These are phyloP conservation scores for Ctenoplectra terminalis DNA, from an alignment of 1,140 invertebrate species.

Conservation along the genomic window DNA sequence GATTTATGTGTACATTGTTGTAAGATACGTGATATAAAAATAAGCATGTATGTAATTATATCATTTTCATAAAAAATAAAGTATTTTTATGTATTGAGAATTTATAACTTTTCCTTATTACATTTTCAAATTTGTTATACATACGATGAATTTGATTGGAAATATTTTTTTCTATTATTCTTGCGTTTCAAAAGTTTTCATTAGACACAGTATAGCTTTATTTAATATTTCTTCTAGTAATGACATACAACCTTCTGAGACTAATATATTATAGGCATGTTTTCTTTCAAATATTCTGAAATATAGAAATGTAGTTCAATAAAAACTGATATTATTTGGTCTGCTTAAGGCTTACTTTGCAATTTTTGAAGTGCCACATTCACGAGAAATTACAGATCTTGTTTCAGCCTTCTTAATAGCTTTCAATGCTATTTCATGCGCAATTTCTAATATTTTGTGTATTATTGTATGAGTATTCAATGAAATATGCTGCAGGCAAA, in stretches of 20 bases:
- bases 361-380: neutral
- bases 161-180: conserved; percentile 1
- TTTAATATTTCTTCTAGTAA: conserved; percentile 34
- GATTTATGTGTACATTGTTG: neutral
- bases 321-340: neutral
- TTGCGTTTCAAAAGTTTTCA: conserved; percentile 2
- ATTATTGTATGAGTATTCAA: conserved; percentile 2
- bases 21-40: conserved; percentile 25
- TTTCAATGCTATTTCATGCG: conserved; percentile 33
- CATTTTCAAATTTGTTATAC: neutral
- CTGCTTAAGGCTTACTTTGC: conserved; percentile 31
- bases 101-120: neutral
- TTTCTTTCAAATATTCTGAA: conserved; percentile 31
- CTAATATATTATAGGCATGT: conserved; percentile 1
- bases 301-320: neutral
- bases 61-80: conserved; percentile 15
- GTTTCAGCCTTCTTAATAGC: conserved; percentile 8
- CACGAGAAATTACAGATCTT: neutral
- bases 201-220: conserved; percentile 28
- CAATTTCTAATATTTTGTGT: conserved; percentile 38
- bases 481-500: conserved; percentile 22
- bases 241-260: conserved; percentile 22
- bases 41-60: neutral
- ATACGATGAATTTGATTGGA: neutral
- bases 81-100: neutral